A percentile compares a stretch with the other conserved stretches of the same genome.
Conservation (phyloP, 2,888 invertebrate genomes). For the Perizoma affinitatum region DNA sequence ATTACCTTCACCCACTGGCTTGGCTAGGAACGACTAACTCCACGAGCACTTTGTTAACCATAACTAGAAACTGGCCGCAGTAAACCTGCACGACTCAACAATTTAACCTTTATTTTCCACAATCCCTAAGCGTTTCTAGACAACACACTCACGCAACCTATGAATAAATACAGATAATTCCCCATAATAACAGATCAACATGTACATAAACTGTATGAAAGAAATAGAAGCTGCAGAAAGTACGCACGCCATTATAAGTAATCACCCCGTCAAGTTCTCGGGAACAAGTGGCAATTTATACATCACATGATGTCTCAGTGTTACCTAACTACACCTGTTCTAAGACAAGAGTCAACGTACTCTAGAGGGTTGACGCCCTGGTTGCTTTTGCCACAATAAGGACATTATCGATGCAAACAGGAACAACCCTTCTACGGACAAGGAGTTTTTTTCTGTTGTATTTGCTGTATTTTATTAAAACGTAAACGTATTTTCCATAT, state of each 20-base stretch:
- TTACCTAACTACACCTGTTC: slow-evolving; percentile 50
- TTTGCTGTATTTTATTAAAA: no score
- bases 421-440: slow-evolving; percentile 2
- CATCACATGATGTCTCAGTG: slow-evolving; percentile 35
- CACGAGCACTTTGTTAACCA: no score
- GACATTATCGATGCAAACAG: background rate
- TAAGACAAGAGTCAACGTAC: slow-evolving; percentile 26
- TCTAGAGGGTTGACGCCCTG: slow-evolving; percentile 20
- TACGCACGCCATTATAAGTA: slow-evolving; percentile 15
- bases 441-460: slow-evolving; percentile 3
- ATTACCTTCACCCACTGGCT: no score
- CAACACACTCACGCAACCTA: slow-evolving; percentile 29
- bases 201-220: slow-evolving; percentile 34
- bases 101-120: no score
- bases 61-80: no score
- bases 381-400: slow-evolving; percentile 3
- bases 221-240: slow-evolving; percentile 33
- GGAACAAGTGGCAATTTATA: slow-evolving; percentile 33
- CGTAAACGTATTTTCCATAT: no score
- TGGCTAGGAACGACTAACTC: no score
- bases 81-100: no score
- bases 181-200: slow-evolving; percentile 30
- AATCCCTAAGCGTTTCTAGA: background rate
- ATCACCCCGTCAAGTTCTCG: slow-evolving; percentile 21
- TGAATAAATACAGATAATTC: slow-evolving; percentile 35